Evolutionary conservation across 2,113 vertebrate species (phyloP).

Genomic region (Cervus canadensis): DNA sequence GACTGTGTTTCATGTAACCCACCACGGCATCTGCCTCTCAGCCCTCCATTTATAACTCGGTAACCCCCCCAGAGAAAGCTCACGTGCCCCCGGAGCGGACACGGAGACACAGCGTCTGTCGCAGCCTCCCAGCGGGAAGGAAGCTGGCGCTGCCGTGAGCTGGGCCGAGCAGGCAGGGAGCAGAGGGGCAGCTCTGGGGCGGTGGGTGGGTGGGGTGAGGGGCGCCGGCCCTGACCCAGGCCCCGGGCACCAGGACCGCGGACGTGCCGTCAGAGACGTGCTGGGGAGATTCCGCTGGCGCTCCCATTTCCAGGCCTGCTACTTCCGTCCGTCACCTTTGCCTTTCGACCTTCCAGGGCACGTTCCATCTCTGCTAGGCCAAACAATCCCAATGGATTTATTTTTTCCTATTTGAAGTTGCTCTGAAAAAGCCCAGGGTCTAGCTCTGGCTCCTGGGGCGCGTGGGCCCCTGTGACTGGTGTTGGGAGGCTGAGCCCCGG

Average conservation of each 20-base stretch:
- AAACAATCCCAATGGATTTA: accelerated
- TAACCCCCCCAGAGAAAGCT: accelerated
- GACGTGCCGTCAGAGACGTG: accelerated
- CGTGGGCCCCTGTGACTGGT: background rate
- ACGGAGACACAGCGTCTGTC: accelerated
- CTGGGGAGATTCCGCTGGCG: background rate
- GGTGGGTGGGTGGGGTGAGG: background rate
- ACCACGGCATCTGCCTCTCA: accelerated
- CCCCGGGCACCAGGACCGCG: background rate
- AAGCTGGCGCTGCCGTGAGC: accelerated
- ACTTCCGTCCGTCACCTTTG: background rate
- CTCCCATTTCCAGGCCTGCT: background rate
- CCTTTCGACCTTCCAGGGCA: background rate
- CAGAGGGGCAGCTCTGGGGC: accelerated
- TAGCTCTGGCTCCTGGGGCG: background rate
- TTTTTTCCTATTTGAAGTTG: background rate
- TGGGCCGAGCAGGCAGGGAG: accelerated
- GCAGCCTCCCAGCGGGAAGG: background rate
- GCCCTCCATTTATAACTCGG: accelerated
- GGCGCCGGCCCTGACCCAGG: background rate
- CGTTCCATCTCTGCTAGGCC: background rate
- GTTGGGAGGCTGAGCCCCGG: background rate
- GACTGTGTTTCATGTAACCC: accelerated
- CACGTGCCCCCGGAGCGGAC: accelerated
- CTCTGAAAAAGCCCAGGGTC: background rate